Evolutionary conservation across 2,113 vertebrate species (phyloP).

Genomic region (Oplegnathus fasciatus): DNA sequence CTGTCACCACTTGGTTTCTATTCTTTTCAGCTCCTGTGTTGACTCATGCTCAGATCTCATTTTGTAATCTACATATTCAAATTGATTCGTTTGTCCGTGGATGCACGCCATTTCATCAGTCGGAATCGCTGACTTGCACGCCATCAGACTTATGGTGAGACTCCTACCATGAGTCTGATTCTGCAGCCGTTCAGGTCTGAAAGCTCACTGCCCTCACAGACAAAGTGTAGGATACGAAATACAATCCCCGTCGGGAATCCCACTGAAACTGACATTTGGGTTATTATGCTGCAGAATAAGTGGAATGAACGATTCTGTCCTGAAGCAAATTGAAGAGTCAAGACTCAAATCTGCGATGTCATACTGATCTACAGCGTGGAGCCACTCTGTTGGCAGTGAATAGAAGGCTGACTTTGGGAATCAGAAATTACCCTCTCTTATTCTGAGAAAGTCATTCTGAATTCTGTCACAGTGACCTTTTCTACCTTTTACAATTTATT

Average conservation of each 20-base stretch:
- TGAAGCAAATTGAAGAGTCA: conserved; percentile 5
- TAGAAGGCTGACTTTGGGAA: conserved; percentile 36
- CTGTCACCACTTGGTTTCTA: background rate
- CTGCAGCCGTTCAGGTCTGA: conserved; percentile 7
- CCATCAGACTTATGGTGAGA: background rate
- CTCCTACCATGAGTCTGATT: background rate
- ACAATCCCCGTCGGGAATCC: background rate
- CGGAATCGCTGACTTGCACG: background rate
- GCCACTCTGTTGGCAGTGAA: conserved; percentile 21
- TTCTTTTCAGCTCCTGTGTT: background rate
- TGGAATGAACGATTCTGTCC: conserved; percentile 33
- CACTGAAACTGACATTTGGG: conserved; percentile 34
- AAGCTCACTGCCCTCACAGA: background rate
- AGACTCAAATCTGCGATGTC: conserved; percentile 48
- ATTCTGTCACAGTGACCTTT: conserved; percentile 63
- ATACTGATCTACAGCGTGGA: conserved; percentile 45
- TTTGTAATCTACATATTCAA: background rate
- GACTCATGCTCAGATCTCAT: background rate
- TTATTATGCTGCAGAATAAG: conserved; percentile 32
- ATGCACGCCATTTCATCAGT: background rate
- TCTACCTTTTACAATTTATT: conserved; percentile 47
- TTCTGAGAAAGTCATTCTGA: conserved; percentile 44
- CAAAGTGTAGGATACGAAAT: background rate
- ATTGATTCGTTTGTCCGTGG: background rate
- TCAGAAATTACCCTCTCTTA: conserved; percentile 26